Evolutionary conservation across 2,888 invertebrate species (phyloP).

Genomic region (Tanytarsus gracilentus): DNA sequence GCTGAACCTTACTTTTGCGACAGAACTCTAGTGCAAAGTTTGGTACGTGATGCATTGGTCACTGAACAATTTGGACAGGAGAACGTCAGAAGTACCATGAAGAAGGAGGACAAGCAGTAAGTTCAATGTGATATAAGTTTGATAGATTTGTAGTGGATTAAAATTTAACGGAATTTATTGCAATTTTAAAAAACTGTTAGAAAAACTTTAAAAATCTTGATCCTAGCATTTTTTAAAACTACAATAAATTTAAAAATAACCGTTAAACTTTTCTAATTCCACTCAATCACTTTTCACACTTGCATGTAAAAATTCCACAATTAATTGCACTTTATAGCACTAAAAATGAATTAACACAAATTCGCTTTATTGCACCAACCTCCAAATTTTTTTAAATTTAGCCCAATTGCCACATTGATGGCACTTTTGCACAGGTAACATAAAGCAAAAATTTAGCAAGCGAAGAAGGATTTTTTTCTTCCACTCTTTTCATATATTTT

Average conservation of each 20-base stretch:
- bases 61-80: slow-evolving; percentile 70
- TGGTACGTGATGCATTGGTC: slow-evolving; percentile 83
- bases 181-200: too few species aligned
- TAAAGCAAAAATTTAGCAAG: slow-evolving; percentile 35
- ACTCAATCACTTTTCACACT: too few species aligned
- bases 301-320: too few species aligned
- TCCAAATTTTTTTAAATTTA: slow-evolving; percentile 44
- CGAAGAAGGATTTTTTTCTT: slow-evolving; percentile 13
- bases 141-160: neutral
- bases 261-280: too few species aligned
- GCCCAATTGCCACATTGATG: slow-evolving; percentile 94
- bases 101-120: slow-evolving; percentile 70
- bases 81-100: slow-evolving; percentile 50
- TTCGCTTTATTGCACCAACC: too few species aligned
- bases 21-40: slow-evolving; percentile 79
- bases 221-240: too few species aligned
- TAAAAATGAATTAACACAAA: too few species aligned
- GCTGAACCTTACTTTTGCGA: slow-evolving; percentile 60
- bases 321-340: too few species aligned
- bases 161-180: too few species aligned
- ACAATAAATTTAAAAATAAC: too few species aligned
- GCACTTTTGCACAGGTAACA: slow-evolving; percentile 89
- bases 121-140: slow-evolving; percentile 41
- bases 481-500: slow-evolving; percentile 14
- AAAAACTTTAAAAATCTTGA: too few species aligned